Evolutionary conservation across 2,113 vertebrate genomes (phyloP), one percentile per base, ranked within the genome.

Genomic region (Nothobranchius furzeri): DNA sequence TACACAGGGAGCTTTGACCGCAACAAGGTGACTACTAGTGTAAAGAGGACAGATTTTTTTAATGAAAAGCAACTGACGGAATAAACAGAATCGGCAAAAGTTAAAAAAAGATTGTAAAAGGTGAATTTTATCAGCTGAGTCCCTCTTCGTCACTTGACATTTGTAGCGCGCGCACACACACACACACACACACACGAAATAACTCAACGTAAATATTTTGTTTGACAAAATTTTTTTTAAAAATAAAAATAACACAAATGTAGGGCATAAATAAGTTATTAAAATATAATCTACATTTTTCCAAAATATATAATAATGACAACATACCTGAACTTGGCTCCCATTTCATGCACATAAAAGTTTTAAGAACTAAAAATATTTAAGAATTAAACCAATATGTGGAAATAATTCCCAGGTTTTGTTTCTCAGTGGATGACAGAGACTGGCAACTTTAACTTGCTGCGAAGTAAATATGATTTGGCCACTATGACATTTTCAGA

Each of bases 231-330:
- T 1, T 20, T 20, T 20, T 70, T 82, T 59, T 60, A 77, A 64
- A 84, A 69, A 67, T 74, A 76, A 78, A 17, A 12, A 51, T 77
- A 59, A 3, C 14, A 68, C 67, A 83, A 87, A 87, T 57, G n/a
- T 11, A 82, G 70, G 70, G 87, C 77, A 84, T 88, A 81, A 91
- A 93, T 91, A 92, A 92, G 83, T 92, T 91, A 92, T 91, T 92
- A 92, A 93, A 93, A 92, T 91, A 92, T 87, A 91, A 81, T 91
- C 85, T 91, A 87, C 82, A 87, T 83, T 85, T 92, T 89, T 76
- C 6, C 47, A n/a, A 49, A 89, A 85, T 81, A 89, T 89, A 90
- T 87, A 89, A 30, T 86, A 75, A 57, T 36, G 79, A 84, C 80
- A 91, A 91, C 83, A 90, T 86, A 90, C 87, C 86, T 88, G 87